Evolutionary conservation across 2,797 vertebrate genomes (phyloP).

Genomic region (Microchirus variegatus): DNA sequence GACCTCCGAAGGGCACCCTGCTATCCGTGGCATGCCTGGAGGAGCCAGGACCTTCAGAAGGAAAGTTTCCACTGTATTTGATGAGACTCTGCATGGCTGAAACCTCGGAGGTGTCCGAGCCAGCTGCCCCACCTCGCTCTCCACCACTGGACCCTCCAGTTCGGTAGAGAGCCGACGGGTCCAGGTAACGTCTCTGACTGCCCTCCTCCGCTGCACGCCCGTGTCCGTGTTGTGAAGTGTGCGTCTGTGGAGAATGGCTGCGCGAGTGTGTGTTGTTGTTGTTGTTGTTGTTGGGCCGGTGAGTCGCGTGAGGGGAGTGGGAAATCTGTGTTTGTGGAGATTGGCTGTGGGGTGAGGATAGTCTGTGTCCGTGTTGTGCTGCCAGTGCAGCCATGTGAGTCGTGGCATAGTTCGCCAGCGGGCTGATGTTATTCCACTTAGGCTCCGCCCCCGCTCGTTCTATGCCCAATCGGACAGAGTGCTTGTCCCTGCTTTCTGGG

Average conservation of each 20-base stretch:
- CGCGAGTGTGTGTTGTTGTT: conserved; percentile 57
- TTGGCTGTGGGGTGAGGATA: conserved; percentile 64
- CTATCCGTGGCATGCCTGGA: conserved; percentile 82
- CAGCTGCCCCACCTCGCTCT: conserved; percentile 62
- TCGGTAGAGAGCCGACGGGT: conserved; percentile 79
- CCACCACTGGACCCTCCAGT: conserved; percentile 61
- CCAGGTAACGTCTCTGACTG: conserved; percentile 87
- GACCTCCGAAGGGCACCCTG: conserved; percentile 91
- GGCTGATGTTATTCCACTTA: conserved; percentile 93
- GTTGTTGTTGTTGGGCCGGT: conserved; percentile 46
- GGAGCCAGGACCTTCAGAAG: conserved; percentile 78
- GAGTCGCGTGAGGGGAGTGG: conserved; percentile 62
- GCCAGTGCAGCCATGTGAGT: conserved; percentile 94
- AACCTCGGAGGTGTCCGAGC: conserved; percentile 79
- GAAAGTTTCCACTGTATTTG: conserved; percentile 96
- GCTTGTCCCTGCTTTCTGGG: conserved; percentile 88
- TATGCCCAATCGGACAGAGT: conserved; percentile 79
- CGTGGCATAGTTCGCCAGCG: conserved; percentile 89
- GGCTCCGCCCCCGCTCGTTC: conserved; percentile 83
- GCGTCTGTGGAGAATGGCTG: conserved; percentile 68
- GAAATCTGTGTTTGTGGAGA: conserved; percentile 54
- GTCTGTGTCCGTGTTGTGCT: conserved; percentile 88
- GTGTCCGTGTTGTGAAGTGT: conserved; percentile 57
- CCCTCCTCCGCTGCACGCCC: conserved; percentile 85
- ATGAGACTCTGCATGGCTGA: conserved; percentile 98